Conservation (phyloP, 2,797 vertebrate genomes). For the Melanitta fusca region DNA sequence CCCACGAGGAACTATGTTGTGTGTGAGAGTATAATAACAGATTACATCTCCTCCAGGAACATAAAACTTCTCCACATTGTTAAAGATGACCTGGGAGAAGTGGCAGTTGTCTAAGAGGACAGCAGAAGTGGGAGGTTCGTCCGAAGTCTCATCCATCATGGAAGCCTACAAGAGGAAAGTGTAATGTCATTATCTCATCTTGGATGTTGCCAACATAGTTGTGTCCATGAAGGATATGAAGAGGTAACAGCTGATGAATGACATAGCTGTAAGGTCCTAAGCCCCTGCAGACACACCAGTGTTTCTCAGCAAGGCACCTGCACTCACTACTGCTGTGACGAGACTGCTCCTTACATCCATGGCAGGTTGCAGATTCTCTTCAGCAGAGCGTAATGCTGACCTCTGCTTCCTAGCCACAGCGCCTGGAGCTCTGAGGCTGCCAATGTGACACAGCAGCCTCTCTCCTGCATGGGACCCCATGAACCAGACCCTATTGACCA, state of each 20-base stretch:
- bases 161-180: slow-evolving; percentile 30
- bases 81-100: slow-evolving; percentile 90
- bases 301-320: neutral
- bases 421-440: neutral
- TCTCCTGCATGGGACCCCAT: neutral
- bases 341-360: neutral
- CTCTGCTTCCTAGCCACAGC: fast-evolving
- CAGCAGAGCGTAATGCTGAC: neutral
- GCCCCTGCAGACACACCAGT: fast-evolving
- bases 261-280: neutral
- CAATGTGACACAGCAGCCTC: neutral
- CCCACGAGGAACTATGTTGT: slow-evolving; percentile 69
- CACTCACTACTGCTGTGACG: too few relatives aligned
- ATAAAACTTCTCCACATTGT: slow-evolving; percentile 82
- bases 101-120: slow-evolving; percentile 61
- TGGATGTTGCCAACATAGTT: neutral
- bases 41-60: slow-evolving; percentile 74
- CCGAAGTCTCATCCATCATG: slow-evolving; percentile 77
- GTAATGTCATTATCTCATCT: neutral
- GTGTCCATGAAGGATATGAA: fast-evolving
- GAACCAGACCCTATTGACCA: too few relatives aligned
- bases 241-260: neutral
- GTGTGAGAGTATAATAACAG: slow-evolving; percentile 83
- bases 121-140: slow-evolving; percentile 59
- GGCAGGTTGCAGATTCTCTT: neutral